These are phyloP conservation scores for Lasiurus cinereus DNA, from an alignment of 2,113 vertebrate species.

Conservation along the genomic window DNA sequence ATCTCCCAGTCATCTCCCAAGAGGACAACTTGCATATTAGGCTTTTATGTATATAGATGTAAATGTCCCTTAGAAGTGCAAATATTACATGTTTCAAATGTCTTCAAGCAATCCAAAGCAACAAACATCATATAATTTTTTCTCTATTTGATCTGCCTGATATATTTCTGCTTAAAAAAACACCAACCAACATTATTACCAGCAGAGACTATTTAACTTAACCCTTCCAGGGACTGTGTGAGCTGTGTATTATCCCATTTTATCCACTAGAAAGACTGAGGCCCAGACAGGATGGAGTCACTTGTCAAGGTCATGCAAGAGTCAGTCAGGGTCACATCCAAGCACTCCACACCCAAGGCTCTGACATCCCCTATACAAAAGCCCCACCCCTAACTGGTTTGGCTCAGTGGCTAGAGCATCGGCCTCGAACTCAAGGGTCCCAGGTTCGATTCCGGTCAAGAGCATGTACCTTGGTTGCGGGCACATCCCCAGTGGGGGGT, in stretches of 20 bases:
- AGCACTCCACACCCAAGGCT: neutral
- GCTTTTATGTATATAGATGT: neutral
- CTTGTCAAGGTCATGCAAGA: neutral
- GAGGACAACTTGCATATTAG: no score
- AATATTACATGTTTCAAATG: neutral
- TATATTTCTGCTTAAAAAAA: neutral
- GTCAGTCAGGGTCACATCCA: neutral
- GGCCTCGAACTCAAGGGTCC: no score
- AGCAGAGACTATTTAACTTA: neutral
- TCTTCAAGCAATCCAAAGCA: conserved; percentile 34
- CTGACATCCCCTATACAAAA: neutral
- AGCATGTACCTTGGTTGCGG: no score
- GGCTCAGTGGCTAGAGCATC: no score
- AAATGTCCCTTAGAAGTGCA: neutral
- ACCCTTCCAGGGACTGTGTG: neutral
- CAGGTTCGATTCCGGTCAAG: no score
- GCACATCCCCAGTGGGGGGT: no score
- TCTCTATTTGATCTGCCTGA: neutral
- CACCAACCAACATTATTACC: neutral
- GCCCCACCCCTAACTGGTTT: neutral
- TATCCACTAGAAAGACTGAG: neutral
- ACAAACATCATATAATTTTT: neutral
- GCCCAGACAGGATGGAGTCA: neutral
- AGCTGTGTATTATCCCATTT: neutral
- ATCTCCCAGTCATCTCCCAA: no score